phyloP scores from a whole-genome alignment of 2,113 vertebrate genomes.

The Vimba vimba region DNA sequence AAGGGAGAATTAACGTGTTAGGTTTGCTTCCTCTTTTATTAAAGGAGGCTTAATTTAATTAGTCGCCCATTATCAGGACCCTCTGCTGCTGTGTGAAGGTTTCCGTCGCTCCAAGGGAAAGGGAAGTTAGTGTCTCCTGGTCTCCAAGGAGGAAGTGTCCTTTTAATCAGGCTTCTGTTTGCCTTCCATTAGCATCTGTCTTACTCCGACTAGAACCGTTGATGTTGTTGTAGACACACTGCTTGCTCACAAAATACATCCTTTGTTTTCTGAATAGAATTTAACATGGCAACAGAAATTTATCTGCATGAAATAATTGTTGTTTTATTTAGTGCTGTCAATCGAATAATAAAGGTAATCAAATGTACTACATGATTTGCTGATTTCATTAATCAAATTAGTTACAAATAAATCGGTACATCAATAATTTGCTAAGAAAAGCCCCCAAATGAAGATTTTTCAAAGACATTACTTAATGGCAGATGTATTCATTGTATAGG shows the following conservation, averaged over 20 bases:
- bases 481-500: too few relatives aligned
- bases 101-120: conserved; percentile 74
- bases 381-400: not conserved
- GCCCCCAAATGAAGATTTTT: not conserved
- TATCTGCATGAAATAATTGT: not conserved
- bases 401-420: not conserved
- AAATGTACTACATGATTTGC: not conserved
- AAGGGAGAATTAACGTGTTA: conserved; percentile 74
- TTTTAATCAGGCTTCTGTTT: conserved; percentile 79
- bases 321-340: not conserved
- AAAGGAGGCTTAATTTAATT: conserved; percentile 82
- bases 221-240: conserved; percentile 3
- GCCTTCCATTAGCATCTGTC: conserved; percentile 73
- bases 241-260: not conserved
- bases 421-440: not conserved
- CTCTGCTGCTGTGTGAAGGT: conserved; percentile 72
- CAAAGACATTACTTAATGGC: too few relatives aligned
- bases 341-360: not conserved
- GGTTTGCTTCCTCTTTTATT: conserved; percentile 78
- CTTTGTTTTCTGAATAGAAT: not conserved
- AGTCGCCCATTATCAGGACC: conserved; percentile 71
- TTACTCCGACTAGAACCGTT: conserved; percentile 28
- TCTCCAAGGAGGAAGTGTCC: conserved; percentile 79
- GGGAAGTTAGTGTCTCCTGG: conserved; percentile 65
- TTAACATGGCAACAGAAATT: not conserved